Conservation (phyloP, 2,113 vertebrate species). For the Cryptomyrus ogoouensis region DNA sequence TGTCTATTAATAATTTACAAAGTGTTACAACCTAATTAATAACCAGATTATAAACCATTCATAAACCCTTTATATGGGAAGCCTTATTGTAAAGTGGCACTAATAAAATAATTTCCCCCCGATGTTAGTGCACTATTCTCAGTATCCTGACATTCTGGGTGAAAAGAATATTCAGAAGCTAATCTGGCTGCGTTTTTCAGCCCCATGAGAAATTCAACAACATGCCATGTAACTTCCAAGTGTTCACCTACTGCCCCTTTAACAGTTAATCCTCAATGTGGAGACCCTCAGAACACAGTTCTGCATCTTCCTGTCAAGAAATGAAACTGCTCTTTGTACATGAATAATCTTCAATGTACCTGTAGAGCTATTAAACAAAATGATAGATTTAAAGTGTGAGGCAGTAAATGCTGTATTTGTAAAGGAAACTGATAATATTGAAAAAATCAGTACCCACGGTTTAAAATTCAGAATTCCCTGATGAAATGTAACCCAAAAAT, state of each 20-base stretch:
- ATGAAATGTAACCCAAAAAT: background rate
- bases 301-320: background rate
- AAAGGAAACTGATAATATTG: background rate
- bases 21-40: too few relatives aligned
- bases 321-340: conserved; percentile 1
- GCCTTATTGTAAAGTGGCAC: too few relatives aligned
- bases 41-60: too few relatives aligned
- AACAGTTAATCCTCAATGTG: background rate
- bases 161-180: background rate
- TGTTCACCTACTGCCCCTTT: background rate
- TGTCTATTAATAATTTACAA: too few relatives aligned
- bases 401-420: conserved; percentile 13
- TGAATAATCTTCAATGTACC: background rate
- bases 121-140: background rate
- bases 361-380: background rate
- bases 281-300: background rate
- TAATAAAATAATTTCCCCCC: background rate
- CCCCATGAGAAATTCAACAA: background rate
- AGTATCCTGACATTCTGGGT: background rate
- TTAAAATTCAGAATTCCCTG: background rate
- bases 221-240: background rate
- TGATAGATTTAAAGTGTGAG: background rate
- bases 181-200: background rate
- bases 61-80: too few relatives aligned
- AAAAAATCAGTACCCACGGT: background rate